phyloP scores from a whole-genome alignment of 2,113 vertebrate species.

The Edolisoma coerulescens region DNA sequence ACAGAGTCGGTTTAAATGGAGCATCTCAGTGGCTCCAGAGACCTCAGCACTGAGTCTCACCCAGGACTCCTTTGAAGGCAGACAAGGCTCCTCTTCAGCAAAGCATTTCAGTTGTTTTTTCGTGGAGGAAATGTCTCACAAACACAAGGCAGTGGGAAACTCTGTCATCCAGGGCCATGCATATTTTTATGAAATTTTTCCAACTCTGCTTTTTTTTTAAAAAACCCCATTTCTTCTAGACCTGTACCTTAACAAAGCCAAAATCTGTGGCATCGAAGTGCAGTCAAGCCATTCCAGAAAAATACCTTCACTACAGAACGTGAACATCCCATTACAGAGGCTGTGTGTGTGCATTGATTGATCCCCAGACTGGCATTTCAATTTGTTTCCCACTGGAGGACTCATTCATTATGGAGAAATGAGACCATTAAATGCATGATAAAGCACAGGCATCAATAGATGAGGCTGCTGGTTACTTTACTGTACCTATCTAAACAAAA shows the following conservation, averaged over 20 bases:
- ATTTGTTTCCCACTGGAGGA: slow-evolving; percentile 35
- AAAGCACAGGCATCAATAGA: neutral
- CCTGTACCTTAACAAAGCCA: neutral
- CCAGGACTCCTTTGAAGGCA: neutral
- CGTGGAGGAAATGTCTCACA: neutral
- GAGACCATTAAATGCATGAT: slow-evolving; percentile 47
- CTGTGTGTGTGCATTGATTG: neutral
- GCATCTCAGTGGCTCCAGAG: neutral
- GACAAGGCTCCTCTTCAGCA: neutral
- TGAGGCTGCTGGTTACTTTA: slow-evolving; percentile 15
- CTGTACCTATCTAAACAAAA: slow-evolving; percentile 24
- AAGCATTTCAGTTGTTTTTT: neutral
- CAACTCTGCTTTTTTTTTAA: neutral
- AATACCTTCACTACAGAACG: neutral
- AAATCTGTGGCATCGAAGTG: neutral
- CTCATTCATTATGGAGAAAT: slow-evolving; percentile 24
- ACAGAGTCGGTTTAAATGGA: neutral
- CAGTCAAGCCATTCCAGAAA: neutral
- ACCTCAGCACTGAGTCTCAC: neutral
- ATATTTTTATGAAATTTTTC: neutral
- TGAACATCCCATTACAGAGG: neutral
- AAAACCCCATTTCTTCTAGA: neutral
- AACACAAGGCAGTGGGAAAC: neutral
- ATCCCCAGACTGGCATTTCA: slow-evolving; percentile 23
- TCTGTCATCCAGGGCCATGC: neutral